Percentiles rank a stretch among this genome's conserved stretches.
Conservation (phyloP, 2,888 invertebrate genomes). For the Andrena bicolor region DNA sequence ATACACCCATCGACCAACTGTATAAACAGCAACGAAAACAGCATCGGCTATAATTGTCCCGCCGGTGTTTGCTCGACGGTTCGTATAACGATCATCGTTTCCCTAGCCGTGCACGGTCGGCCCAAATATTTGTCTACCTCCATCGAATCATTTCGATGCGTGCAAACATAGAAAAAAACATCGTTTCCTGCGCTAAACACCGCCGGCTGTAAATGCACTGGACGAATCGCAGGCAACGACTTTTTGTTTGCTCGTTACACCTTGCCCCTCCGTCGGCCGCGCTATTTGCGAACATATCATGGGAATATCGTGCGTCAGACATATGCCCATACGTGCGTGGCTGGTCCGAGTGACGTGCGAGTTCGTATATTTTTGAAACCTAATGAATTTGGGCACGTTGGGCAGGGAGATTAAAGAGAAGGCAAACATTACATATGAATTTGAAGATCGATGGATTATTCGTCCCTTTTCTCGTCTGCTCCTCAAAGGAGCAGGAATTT, state of each 20-base stretch:
- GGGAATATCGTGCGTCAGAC: constrained; percentile 1
- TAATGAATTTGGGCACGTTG: too few species aligned
- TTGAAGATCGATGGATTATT: too few species aligned
- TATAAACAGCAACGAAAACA: constrained; percentile 27
- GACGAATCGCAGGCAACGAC: neutral
- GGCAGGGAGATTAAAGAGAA: too few species aligned
- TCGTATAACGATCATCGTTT: constrained; percentile 49
- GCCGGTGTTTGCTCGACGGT: constrained; percentile 42
- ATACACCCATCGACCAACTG: neutral
- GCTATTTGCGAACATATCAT: neutral
- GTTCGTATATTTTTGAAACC: neutral
- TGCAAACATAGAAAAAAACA: constrained; percentile 31
- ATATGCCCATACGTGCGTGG: neutral
- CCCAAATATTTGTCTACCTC: constrained; percentile 37
- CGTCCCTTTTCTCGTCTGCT: too few species aligned
- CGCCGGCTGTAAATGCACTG: neutral
- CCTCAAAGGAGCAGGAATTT: constrained; percentile 4
- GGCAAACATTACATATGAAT: too few species aligned
- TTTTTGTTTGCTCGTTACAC: neutral
- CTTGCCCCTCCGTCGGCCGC: neutral
- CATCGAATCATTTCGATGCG: constrained; percentile 25
- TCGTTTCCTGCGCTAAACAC: neutral
- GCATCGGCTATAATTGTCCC: constrained; percentile 45
- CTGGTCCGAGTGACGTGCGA: neutral
- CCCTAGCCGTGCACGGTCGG: neutral